Percentiles rank a stretch among this genome's conserved stretches.
phyloP scores from a whole-genome alignment of 2,797 vertebrate genomes.

The Pseudochirops cupreus region DNA sequence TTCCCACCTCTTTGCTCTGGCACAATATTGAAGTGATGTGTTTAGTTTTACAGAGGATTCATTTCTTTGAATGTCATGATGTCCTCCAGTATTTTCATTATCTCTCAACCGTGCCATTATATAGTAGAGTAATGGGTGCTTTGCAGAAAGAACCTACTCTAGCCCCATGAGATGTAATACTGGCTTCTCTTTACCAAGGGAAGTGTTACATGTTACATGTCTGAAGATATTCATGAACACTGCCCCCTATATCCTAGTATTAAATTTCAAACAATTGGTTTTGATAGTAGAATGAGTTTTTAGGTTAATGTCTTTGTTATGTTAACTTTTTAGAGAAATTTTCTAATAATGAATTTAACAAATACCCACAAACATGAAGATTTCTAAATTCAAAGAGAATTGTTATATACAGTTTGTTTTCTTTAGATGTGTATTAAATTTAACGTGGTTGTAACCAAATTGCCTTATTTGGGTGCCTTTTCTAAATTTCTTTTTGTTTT shows the following conservation, averaged over 20 bases:
- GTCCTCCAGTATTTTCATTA: conserved; percentile 5
- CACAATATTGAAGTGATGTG: not conserved
- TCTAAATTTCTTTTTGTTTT: not conserved
- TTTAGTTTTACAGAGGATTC: conserved; percentile 3
- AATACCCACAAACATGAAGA: not conserved
- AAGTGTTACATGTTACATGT: not conserved
- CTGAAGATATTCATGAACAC: not conserved
- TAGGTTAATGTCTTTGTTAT: not conserved
- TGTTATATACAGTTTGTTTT: not conserved
- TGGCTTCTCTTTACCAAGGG: not conserved
- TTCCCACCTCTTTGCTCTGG: not conserved
- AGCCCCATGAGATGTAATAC: conserved; percentile 17
- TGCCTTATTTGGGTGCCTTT: not conserved
- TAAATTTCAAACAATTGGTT: not conserved
- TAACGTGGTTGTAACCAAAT: not conserved
- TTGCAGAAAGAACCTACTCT: conserved; percentile 12
- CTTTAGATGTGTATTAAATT: not conserved
- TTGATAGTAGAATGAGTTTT: not conserved
- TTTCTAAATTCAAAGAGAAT: not conserved
- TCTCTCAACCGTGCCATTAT: not conserved
- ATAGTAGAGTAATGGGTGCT: conserved; percentile 43
- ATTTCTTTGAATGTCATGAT: conserved; percentile 11
- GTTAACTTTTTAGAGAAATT: not conserved
- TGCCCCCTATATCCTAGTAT: not conserved
- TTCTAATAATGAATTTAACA: not conserved